A percentile compares a stretch with the other conserved stretches of the same genome.
These are phyloP conservation scores for Caenorhabditis sp. DNA, from an alignment of 2,888 invertebrate genomes.

Conservation along the genomic window DNA sequence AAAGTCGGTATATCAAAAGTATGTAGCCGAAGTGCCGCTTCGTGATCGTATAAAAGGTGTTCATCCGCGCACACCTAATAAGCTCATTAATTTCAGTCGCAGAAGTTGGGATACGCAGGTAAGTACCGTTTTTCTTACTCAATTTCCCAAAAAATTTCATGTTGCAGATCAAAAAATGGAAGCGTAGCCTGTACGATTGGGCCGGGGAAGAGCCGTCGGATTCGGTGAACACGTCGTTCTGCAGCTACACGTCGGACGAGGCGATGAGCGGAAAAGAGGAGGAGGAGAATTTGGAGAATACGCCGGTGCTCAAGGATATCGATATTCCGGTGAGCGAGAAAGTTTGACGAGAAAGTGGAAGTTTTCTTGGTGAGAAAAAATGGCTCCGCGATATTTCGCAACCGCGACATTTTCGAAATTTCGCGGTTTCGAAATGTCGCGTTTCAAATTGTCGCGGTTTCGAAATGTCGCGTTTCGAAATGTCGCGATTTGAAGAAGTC, in stretches of 20 bases:
- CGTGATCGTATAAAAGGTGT: conserved; percentile 51
- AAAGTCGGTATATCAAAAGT: conserved; percentile 61
- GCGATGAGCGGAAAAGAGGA: conserved; percentile 27
- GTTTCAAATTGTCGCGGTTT: no score
- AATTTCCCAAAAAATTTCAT: no score
- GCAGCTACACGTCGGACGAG: conserved; percentile 40
- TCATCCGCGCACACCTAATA: conserved; percentile 90
- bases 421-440: no score
- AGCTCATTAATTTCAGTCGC: conserved; percentile 85
- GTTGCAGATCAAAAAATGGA: conserved; percentile 59
- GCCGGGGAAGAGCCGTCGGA: conserved; percentile 66
- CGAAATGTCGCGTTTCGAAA: no score
- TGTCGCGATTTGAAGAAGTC: no score
- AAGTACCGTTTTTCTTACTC: not conserved
- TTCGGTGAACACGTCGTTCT: conserved; percentile 62
- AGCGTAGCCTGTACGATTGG: conserved; percentile 62
- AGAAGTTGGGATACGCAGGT: conserved; percentile 87
- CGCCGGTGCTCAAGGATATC: conserved; percentile 17
- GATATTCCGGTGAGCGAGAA: conserved; percentile 19
- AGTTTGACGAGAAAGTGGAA: not conserved
- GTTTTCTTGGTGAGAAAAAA: no score
- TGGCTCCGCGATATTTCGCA: no score
- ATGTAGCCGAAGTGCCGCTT: conserved; percentile 53
- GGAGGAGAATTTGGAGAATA: conserved; percentile 22
- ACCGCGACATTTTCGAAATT: no score